Conservation (phyloP, 2,797 vertebrate genomes). For the Darevskia mixta region DNA sequence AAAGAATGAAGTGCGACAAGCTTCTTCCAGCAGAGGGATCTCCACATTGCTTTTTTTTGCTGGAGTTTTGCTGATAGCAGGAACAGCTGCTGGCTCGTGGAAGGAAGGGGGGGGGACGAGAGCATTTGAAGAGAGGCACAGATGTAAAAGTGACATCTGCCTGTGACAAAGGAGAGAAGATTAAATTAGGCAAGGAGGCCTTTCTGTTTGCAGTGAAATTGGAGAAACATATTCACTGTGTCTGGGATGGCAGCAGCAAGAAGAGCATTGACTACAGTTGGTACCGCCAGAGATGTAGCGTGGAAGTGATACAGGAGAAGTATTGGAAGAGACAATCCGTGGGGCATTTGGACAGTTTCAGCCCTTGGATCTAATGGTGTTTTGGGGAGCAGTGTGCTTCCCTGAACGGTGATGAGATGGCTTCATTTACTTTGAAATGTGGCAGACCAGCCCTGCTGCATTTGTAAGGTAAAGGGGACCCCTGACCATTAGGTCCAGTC, state of each 20-base stretch:
- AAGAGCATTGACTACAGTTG: slow-evolving; percentile 52
- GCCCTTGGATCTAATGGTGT: background rate
- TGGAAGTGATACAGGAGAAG: slow-evolving; percentile 24
- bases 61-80: slow-evolving; percentile 61
- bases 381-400: background rate
- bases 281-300: slow-evolving; percentile 20
- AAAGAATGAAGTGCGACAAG: slow-evolving; percentile 15
- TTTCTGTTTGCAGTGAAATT: slow-evolving; percentile 72
- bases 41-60: slow-evolving; percentile 55
- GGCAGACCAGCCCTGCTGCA: background rate
- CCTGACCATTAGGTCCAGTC: too few species aligned
- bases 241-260: slow-evolving; percentile 61
- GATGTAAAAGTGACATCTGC: slow-evolving; percentile 97
- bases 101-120: slow-evolving; percentile 44
- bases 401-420: background rate
- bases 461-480: too few species aligned
- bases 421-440: background rate
- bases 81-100: slow-evolving; percentile 82
- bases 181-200: slow-evolving; percentile 87
- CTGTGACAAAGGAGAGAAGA: slow-evolving; percentile 86
- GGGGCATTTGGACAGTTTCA: background rate
- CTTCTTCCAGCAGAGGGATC: slow-evolving; percentile 70
- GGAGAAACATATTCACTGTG: slow-evolving; percentile 46
- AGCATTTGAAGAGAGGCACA: slow-evolving; percentile 86
- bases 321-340: accelerated